phyloP scores from a whole-genome alignment of 2,888 invertebrate genomes.

The Eulithis testata region DNA sequence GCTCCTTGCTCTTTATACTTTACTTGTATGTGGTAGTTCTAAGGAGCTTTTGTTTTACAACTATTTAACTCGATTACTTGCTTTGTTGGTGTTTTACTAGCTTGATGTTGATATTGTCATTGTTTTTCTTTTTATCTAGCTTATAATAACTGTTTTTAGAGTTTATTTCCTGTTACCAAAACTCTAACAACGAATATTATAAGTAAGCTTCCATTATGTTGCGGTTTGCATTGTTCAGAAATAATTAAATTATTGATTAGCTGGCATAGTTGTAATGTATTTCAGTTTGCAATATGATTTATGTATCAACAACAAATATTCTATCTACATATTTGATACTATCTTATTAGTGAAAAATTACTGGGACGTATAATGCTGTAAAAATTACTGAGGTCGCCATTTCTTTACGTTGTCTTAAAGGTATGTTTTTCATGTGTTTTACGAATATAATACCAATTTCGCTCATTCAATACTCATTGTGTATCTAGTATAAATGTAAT shows the following conservation, averaged over 20 bases:
- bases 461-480: neutral
- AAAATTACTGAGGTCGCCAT: too few relatives aligned
- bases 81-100: constrained; percentile 4
- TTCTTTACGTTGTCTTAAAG: too few relatives aligned
- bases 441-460: too few relatives aligned
- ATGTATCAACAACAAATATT: neutral
- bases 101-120: too few relatives aligned
- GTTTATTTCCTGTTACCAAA: too few relatives aligned
- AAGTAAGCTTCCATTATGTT: constrained; percentile 10
- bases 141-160: too few relatives aligned
- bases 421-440: too few relatives aligned
- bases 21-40: constrained; percentile 13
- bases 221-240: constrained; percentile 17
- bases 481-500: neutral
- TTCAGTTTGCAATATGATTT: constrained; percentile 24
- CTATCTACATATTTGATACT: too few relatives aligned
- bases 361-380: too few relatives aligned
- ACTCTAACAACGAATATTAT: too few relatives aligned
- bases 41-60: constrained; percentile 24
- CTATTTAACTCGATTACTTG: constrained; percentile 23
- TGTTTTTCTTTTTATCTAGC: neutral
- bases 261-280: constrained; percentile 23
- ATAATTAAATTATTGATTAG: constrained; percentile 25
- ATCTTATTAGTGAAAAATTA: too few relatives aligned
- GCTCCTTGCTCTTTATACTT: constrained; percentile 40